These are phyloP conservation scores for Urocolius indicus DNA, from an alignment of 2,113 vertebrate genomes.

Conservation along the genomic window DNA sequence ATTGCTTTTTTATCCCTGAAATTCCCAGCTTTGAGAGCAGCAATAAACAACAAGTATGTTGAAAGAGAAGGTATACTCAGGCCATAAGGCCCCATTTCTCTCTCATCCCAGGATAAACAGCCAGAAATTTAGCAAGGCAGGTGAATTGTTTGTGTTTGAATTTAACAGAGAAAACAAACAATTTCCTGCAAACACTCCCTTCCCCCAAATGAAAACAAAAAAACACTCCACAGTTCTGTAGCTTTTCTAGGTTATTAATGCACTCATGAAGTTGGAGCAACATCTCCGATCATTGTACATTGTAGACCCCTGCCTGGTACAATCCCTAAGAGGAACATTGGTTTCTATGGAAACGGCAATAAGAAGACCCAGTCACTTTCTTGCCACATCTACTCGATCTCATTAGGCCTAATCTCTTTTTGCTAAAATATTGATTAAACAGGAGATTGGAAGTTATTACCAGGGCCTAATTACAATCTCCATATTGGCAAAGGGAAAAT, in stretches of 20 bases:
- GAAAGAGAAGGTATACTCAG: not conserved
- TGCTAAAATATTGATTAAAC: constrained; percentile 93
- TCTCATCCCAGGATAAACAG: not conserved
- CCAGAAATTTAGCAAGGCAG: not conserved
- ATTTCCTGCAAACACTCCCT: not conserved
- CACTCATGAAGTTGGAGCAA: constrained; percentile 64
- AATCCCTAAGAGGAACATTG: constrained; percentile 76
- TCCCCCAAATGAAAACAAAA: not conserved
- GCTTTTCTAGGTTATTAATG: constrained; percentile 39
- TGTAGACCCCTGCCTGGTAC: constrained; percentile 63
- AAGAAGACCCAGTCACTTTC: constrained; percentile 77
- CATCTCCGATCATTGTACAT: constrained; percentile 61
- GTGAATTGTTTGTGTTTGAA: not conserved
- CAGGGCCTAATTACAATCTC: constrained; percentile 91
- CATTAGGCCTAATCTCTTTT: constrained; percentile 85
- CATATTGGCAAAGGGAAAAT: constrained; percentile 88
- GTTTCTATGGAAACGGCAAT: constrained; percentile 86
- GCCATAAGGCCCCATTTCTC: fast-evolving
- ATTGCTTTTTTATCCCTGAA: constrained; percentile 14
- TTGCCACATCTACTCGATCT: constrained; percentile 75
- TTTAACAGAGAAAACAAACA: not conserved
- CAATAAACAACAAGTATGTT: not conserved
- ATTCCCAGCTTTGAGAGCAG: constrained; percentile 23
- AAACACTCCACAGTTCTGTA: not conserved
- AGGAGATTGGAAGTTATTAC: constrained; percentile 92